phyloP scores from a whole-genome alignment of 1,140 invertebrate species.

The Brachionus koreanus region DNA sequence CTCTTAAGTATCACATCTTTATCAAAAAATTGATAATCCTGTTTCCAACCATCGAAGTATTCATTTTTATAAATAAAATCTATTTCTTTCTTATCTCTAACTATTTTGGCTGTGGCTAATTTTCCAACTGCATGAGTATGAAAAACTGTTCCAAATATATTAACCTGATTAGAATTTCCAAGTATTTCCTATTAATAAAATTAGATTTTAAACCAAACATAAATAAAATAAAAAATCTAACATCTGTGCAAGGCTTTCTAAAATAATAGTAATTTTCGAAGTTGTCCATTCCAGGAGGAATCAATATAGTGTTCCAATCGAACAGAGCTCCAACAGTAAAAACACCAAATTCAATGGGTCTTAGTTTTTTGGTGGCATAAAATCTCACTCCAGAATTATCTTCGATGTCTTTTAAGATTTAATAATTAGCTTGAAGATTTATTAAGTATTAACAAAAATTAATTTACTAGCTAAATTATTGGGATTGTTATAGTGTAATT shows the following conservation, averaged over 20 bases:
- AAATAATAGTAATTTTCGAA: not conserved
- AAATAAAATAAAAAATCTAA: not conserved
- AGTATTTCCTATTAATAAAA: not conserved
- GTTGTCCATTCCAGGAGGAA: not conserved
- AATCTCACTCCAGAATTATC: slow-evolving; percentile 9
- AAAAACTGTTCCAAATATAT: not conserved
- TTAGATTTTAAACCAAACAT: not conserved
- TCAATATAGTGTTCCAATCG: not conserved
- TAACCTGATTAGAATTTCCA: not conserved
- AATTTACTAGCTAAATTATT: not conserved
- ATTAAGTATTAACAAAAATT: not conserved
- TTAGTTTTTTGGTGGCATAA: slow-evolving; percentile 10
- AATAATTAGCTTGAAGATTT: not conserved
- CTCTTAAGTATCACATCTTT: not conserved
- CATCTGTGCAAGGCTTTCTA: not conserved
- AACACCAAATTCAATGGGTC: slow-evolving; percentile 10
- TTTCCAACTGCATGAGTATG: not conserved
- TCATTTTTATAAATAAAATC: not conserved
- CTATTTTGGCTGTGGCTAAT: not conserved
- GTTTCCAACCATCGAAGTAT: not conserved
- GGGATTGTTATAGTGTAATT: not conserved
- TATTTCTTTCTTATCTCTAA: not conserved
- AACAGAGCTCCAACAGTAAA: not conserved
- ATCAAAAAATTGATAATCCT: slow-evolving; percentile 5
- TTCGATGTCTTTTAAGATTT: not conserved